phyloP scores from a whole-genome alignment of 2,113 vertebrate species.

The Lepisosteus oculatus region DNA sequence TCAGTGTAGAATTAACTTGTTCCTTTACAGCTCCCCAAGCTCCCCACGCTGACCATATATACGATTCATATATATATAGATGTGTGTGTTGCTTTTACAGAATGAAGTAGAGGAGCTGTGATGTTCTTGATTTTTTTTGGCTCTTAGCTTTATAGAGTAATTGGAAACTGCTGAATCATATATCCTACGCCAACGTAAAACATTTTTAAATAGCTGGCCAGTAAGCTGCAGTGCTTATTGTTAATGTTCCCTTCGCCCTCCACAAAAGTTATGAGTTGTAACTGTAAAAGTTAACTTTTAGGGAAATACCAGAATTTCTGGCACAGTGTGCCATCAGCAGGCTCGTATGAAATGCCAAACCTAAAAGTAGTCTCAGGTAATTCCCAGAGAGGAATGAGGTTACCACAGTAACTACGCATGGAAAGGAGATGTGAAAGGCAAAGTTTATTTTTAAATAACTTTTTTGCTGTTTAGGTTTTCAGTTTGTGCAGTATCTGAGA shows the following conservation, averaged over 20 bases:
- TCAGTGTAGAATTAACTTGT: no score
- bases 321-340: not conserved
- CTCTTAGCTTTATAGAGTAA: not conserved
- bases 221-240: not conserved
- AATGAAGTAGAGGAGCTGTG: no score
- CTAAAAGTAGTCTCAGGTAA: conserved; percentile 5
- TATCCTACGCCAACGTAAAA: no score
- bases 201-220: not conserved
- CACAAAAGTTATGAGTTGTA: not conserved
- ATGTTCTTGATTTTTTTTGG: not conserved
- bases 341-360: not conserved
- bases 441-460: no score
- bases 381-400: not conserved
- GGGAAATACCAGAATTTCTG: conserved; percentile 7
- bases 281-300: not conserved
- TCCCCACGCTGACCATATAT: no score
- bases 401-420: not conserved
- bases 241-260: not conserved
- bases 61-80: no score
- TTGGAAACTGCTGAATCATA: no score
- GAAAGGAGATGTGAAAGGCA: not conserved
- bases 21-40: no score
- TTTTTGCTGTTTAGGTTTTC: no score
- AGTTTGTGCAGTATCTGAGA: no score
- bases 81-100: no score